Conservation (phyloP, 2,113 vertebrate genomes). For the Lota lota region DNA sequence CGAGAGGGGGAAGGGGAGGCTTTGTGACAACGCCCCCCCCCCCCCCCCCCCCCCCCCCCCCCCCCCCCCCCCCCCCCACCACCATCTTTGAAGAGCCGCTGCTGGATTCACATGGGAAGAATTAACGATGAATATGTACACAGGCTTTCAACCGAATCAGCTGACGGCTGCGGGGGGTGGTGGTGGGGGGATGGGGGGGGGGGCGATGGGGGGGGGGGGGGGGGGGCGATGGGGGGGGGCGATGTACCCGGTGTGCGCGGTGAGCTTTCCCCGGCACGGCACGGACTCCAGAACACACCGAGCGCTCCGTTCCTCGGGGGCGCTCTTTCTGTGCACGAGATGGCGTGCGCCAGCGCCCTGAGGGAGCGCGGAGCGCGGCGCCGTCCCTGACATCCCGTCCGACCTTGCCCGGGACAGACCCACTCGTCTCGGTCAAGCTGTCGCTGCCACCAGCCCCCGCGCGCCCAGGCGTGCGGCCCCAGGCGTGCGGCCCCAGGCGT, state of each 20-base stretch:
- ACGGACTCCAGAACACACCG: too few species aligned
- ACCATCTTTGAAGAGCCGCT: conserved; percentile 52
- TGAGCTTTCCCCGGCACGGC: too few species aligned
- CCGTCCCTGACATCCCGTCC: background rate
- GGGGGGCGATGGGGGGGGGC: too few species aligned
- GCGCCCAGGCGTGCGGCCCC: too few species aligned
- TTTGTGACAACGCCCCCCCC: conserved; percentile 30
- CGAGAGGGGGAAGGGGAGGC: conserved; percentile 35
- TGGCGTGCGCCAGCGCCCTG: too few species aligned
- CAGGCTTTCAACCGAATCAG: conserved; percentile 45
- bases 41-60: too few species aligned
- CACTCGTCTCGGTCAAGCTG: conserved; percentile 7
- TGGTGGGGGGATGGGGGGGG: too few species aligned
- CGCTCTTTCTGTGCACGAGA: too few species aligned
- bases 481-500: too few species aligned
- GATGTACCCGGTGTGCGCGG: too few species aligned
- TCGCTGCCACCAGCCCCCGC: too few species aligned
- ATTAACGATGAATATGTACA: conserved; percentile 40
- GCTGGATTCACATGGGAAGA: conserved; percentile 36
- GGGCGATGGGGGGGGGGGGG: too few species aligned
- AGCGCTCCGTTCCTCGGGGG: background rate
- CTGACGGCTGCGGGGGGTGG: conserved; percentile 13
- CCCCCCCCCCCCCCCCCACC: conserved; percentile 4
- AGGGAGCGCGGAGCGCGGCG: background rate
- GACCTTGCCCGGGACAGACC: background rate